Percentiles rank a stretch among this genome's conserved stretches.
Conservation (phyloP, 2,113 vertebrate species). For the Tauraco erythrolophus region DNA sequence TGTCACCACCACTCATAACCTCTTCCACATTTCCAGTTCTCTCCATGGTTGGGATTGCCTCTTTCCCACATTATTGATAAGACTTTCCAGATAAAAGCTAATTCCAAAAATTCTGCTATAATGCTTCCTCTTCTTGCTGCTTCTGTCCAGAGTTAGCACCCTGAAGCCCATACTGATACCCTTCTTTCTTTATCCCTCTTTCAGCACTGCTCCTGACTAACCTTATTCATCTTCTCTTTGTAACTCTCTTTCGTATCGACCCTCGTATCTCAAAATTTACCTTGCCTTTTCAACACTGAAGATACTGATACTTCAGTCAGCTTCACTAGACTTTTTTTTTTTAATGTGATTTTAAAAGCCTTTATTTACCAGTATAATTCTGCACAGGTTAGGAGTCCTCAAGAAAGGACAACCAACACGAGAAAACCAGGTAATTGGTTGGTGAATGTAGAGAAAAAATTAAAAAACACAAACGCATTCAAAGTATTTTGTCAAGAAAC, state of each 20-base stretch:
- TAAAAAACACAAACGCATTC: neutral
- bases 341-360: neutral
- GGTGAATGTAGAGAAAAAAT: neutral
- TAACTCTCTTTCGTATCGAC: neutral
- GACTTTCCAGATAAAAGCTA: neutral
- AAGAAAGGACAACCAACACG: neutral
- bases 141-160: neutral
- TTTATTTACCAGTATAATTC: neutral
- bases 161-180: neutral
- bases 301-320: neutral
- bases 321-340: neutral
- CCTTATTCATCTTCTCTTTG: neutral
- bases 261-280: neutral
- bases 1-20: neutral
- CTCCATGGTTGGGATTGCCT: neutral
- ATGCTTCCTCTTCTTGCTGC: neutral
- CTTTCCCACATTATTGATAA: neutral
- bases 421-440: neutral
- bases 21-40: neutral
- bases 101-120: neutral
- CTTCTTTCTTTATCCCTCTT: neutral
- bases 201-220: neutral
- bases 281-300: neutral
- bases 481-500: slow-evolving; percentile 1
- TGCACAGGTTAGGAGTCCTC: neutral